Percentiles rank a stretch among this genome's conserved stretches.
These are phyloP conservation scores for Butorides virescens DNA, from an alignment of 2,113 vertebrate species.

Conservation along the genomic window DNA sequence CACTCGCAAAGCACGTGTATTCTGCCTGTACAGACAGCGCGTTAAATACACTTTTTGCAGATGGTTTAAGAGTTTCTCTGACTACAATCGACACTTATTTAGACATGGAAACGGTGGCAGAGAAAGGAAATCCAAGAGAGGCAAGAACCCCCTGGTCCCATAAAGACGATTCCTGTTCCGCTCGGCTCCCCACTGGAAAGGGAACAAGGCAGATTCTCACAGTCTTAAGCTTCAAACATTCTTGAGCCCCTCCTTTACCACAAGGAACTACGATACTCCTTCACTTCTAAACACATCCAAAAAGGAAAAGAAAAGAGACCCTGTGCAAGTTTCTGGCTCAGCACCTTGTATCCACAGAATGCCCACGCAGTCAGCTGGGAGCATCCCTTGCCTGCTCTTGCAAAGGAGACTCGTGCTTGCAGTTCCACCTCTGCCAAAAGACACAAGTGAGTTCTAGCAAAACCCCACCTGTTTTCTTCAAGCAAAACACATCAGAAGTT, in stretches of 20 bases:
- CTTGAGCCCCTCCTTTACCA: background rate
- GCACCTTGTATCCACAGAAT: background rate
- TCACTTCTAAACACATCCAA: background rate
- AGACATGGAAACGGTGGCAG: background rate
- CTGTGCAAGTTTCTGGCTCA: background rate
- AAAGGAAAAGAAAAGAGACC: background rate
- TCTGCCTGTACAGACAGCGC: background rate
- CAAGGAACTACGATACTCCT: background rate
- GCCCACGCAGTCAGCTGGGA: background rate
- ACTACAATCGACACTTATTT: fast-evolving
- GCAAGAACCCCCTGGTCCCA: background rate
- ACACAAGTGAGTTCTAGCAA: background rate
- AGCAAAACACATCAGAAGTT: background rate
- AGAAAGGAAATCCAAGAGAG: background rate
- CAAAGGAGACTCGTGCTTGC: background rate
- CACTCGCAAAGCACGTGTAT: fast-evolving
- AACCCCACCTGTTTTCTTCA: background rate
- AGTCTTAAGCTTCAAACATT: background rate
- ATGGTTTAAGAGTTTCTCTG: background rate
- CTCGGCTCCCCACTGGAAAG: background rate
- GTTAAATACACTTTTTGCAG: background rate
- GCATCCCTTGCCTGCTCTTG: background rate
- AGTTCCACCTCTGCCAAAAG: background rate
- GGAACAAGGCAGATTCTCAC: background rate
- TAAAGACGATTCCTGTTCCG: background rate